Base-by-base conservation (phyloP, 2,888 invertebrate genomes). In the Epirrhoe tristata region DNA sequence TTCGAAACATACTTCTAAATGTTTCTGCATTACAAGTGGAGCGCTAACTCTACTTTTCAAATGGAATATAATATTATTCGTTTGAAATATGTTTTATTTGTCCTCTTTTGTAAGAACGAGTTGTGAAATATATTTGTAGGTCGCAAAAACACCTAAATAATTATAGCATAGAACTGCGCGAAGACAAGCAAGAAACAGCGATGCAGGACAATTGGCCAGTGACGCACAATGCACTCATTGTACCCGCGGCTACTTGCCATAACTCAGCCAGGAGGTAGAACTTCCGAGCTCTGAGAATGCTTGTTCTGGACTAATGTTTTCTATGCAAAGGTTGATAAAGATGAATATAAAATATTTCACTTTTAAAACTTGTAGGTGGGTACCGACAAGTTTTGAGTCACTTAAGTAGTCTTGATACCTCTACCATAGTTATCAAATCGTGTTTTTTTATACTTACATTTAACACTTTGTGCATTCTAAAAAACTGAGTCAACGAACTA, bases 141-240 rank as follows among this genome's bases (percentile, higher is more conserved):
- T 24, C 3, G 24, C 24, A 24, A 8, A 43, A 12, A 12, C 12
- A 4, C 12, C 12, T 43, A 43, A 4, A 34, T 24, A 43, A 31
- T 24, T 12, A 16, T 48, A 32, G 17, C 7, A 51, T 6, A 34
- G 24, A 24, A 14, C 34, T 31, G 12, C 14, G 34, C 14, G 8
- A 17, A 51, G 48, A 43, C 8, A 32, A 10, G 39, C 53, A 31
- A 58, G 51, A 14, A 51, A 36, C 31, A 6, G 17, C 48, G 31
- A 43, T 17, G 17, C 7, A 17, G 16, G 36, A 66, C 57, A 53
- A 63, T 57, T 55, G 48, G 8, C 31, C 53, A 53, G 34, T 43
- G n/a, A 39, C 24, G 39, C 56, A 63, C 57, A 64, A 59, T 64
- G 63, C 58, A 50, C 55, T 63, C 48, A 58, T 59, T 55, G 63